Percentiles rank a stretch among this genome's conserved stretches.
Evolutionary conservation across 2,797 vertebrate genomes (phyloP).

Genomic region (Sebastes itinus): DNA sequence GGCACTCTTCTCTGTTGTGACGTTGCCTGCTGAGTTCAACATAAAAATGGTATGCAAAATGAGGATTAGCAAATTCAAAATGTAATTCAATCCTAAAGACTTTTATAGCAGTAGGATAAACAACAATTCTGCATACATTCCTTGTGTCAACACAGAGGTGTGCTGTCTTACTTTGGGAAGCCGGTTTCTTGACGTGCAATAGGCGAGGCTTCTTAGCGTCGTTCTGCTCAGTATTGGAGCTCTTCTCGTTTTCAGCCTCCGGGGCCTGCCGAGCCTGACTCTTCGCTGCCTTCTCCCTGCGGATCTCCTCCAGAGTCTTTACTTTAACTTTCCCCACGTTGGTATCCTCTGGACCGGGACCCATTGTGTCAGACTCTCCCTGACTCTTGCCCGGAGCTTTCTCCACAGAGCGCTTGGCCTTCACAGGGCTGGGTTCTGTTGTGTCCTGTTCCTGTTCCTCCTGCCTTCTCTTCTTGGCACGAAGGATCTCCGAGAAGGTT

Average conservation of each 20-base stretch:
- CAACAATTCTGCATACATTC: background rate
- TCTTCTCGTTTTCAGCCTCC: slow-evolving; percentile 31
- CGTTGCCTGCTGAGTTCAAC: slow-evolving; percentile 32
- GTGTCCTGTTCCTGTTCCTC: slow-evolving; percentile 57
- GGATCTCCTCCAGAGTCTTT: slow-evolving; percentile 95
- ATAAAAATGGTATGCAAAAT: background rate
- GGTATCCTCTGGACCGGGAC: background rate
- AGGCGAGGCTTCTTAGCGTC: slow-evolving; percentile 57
- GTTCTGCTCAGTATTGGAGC: slow-evolving; percentile 36
- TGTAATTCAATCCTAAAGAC: background rate
- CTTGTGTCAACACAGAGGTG: background rate
- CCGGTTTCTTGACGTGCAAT: slow-evolving; percentile 73
- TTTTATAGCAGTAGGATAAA: background rate
- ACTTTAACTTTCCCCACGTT: slow-evolving; percentile 77
- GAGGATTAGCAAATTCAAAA: background rate
- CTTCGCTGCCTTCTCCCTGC: slow-evolving; percentile 89
- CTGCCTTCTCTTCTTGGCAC: slow-evolving; percentile 83
- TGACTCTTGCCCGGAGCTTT: slow-evolving; percentile 4
- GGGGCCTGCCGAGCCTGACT: slow-evolving; percentile 70
- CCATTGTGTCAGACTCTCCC: background rate
- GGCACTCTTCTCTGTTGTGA: slow-evolving; percentile 38
- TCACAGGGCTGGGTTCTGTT: slow-evolving; percentile 7
- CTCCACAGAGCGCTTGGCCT: slow-evolving; percentile 1
- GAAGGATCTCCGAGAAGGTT: slow-evolving; percentile 83
- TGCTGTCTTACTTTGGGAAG: slow-evolving; percentile 67